These are phyloP conservation scores for Agapornis roseicollis DNA, from an alignment of 2,113 vertebrate genomes.

Conservation along the genomic window DNA sequence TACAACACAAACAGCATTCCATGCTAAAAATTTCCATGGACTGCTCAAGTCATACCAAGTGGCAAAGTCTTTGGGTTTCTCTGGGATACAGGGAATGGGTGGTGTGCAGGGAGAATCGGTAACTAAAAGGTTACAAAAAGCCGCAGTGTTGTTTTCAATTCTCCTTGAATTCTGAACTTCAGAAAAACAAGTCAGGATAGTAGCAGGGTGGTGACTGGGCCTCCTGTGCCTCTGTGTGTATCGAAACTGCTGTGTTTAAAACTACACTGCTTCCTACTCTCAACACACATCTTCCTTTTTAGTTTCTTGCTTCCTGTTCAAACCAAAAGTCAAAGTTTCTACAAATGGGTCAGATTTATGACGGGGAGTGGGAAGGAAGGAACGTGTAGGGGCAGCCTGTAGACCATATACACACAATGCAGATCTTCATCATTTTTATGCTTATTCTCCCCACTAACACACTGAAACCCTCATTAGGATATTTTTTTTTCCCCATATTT, in stretches of 20 bases:
- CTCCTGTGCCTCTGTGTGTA: not conserved
- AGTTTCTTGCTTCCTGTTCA: not conserved
- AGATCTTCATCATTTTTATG: not conserved
- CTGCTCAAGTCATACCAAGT: not conserved
- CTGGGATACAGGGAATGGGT: not conserved
- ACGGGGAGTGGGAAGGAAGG: too few relatives aligned
- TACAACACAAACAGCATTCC: not conserved
- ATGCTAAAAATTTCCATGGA: not conserved
- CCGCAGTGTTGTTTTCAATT: not conserved
- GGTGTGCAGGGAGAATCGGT: accelerated
- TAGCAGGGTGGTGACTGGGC: not conserved
- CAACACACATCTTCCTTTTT: not conserved
- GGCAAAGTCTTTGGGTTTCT: not conserved
- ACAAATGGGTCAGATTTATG: not conserved
- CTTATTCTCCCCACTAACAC: not conserved
- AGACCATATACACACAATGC: not conserved
- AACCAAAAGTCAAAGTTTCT: not conserved
- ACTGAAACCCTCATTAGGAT: not conserved
- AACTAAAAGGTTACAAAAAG: not conserved
- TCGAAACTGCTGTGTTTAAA: not conserved
- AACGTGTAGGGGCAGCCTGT: not conserved
- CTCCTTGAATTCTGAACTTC: not conserved
- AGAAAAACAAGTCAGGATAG: not conserved
- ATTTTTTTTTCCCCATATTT: not conserved
- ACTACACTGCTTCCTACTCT: not conserved